A percentile compares a stretch with the other conserved stretches of the same genome.
Conservation (phyloP, 2,888 invertebrate genomes). For the Parapristionchus giblindavisi region DNA sequence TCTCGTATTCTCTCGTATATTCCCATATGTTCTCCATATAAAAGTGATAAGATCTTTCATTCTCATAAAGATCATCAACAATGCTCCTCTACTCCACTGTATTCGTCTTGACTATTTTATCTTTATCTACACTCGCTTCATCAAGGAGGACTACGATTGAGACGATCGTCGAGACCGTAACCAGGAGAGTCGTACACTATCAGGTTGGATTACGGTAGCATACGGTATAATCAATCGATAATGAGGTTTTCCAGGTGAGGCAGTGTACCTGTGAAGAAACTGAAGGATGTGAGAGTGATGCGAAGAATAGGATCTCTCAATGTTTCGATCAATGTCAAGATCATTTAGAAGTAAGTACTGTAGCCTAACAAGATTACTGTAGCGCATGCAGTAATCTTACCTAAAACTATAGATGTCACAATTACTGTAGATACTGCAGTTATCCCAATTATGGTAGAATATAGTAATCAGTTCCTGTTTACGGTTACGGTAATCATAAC, state of each 20-base stretch:
- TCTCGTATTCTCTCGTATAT: too few relatives aligned
- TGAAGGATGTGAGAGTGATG: constrained; percentile 7
- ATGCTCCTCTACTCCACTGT: too few relatives aligned
- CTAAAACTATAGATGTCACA: not conserved
- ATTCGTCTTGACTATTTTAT: not conserved
- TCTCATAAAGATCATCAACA: too few relatives aligned
- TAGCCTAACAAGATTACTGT: not conserved
- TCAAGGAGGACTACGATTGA: constrained; percentile 1
- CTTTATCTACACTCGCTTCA: not conserved
- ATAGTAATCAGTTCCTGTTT: too few relatives aligned
- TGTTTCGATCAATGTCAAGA: constrained; percentile 9
- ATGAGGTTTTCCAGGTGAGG: not conserved
- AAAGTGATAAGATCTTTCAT: too few relatives aligned
- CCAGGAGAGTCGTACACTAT: not conserved
- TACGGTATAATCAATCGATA: not conserved
- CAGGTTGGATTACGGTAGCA: not conserved
- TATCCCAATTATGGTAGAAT: too few relatives aligned
- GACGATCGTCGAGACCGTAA: constrained; percentile 13
- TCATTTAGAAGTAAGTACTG: not conserved
- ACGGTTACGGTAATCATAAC: too few relatives aligned
- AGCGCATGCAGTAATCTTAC: not conserved
- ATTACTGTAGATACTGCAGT: too few relatives aligned
- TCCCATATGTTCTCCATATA: too few relatives aligned
- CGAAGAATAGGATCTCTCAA: not conserved
- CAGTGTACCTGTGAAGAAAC: constrained; percentile 2